phyloP scores from a whole-genome alignment of 2,888 invertebrate genomes.

The Lottia gigantea region DNA sequence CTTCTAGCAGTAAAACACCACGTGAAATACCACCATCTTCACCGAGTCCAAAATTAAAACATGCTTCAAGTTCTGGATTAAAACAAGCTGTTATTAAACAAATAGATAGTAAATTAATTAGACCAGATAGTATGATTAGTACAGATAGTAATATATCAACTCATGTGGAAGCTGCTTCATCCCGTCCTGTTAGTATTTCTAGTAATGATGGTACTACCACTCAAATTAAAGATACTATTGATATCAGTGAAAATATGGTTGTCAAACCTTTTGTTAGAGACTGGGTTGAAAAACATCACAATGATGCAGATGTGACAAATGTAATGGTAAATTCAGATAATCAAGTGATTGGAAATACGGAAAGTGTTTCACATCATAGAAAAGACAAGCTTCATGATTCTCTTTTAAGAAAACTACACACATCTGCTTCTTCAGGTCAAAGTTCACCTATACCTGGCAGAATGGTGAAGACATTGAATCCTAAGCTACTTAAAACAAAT shows the following conservation, averaged over 20 bases:
- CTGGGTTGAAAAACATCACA: conserved; percentile 45
- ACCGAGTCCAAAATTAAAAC: conserved; percentile 23
- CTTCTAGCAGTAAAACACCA: conserved; percentile 24
- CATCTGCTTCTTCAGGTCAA: conserved; percentile 46
- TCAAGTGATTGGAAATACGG: conserved; percentile 37
- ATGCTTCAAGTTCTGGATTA: conserved; percentile 18
- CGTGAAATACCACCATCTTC: conserved; percentile 17
- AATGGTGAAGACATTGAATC: neutral
- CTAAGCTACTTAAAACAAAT: conserved; percentile 38
- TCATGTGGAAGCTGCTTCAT: conserved; percentile 47
- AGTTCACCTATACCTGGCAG: conserved; percentile 45
- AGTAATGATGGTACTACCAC: neutral
- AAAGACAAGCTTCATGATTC: conserved; percentile 10
- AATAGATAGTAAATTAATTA: conserved; percentile 40
- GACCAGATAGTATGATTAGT: conserved; percentile 53
- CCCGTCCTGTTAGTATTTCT: conserved; percentile 43
- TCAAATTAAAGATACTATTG: conserved; percentile 32
- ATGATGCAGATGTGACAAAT: conserved; percentile 28
- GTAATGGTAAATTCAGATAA: conserved; percentile 37
- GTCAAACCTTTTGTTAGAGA: conserved; percentile 62
- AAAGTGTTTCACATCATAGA: conserved; percentile 31
- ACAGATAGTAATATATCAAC: conserved; percentile 50
- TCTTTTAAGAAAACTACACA: conserved; percentile 24
- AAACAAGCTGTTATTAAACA: conserved; percentile 38
- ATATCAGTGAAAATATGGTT: conserved; percentile 30